phyloP scores from a whole-genome alignment of 2,888 invertebrate species.

The Gymnosoma rotundatum region DNA sequence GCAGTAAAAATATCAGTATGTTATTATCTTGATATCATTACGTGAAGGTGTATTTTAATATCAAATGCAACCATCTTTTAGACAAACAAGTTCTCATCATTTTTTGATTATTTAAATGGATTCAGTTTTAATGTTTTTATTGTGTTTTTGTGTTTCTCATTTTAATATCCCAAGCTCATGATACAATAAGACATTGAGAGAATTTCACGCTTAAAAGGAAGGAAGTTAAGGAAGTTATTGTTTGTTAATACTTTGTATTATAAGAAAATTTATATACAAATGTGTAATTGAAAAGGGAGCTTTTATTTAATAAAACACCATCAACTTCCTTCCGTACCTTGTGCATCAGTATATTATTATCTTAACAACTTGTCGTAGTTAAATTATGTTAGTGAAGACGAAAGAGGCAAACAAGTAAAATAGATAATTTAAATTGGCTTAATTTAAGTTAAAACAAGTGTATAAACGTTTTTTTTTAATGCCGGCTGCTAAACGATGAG shows the following conservation, averaged over 20 bases:
- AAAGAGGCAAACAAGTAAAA: not conserved
- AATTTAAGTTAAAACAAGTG: constrained; percentile 39
- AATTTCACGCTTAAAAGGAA: constrained; percentile 38
- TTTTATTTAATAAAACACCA: constrained; percentile 39
- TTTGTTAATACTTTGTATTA: constrained; percentile 5
- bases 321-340: constrained; percentile 40
- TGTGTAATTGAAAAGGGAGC: constrained; percentile 47
- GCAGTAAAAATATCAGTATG: constrained; percentile 18
- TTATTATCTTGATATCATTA: constrained; percentile 37
- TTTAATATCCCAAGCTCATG: constrained; percentile 2
- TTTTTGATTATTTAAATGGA: constrained; percentile 46
- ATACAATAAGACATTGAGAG: not conserved
- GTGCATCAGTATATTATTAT: not conserved
- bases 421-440: constrained; percentile 23
- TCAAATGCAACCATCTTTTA: constrained; percentile 57
- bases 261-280: not conserved
- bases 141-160: not conserved
- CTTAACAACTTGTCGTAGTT: not conserved
- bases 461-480: constrained; percentile 32
- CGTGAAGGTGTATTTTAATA: constrained; percentile 34
- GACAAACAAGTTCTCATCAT: constrained; percentile 65
- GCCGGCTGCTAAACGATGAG: not conserved
- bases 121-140: constrained; percentile 9
- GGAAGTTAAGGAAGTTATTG: constrained; percentile 61
- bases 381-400: constrained; percentile 20